Evolutionary conservation across 2,888 invertebrate genomes (phyloP).

Genomic region (Nephrotoma flavescens): DNA sequence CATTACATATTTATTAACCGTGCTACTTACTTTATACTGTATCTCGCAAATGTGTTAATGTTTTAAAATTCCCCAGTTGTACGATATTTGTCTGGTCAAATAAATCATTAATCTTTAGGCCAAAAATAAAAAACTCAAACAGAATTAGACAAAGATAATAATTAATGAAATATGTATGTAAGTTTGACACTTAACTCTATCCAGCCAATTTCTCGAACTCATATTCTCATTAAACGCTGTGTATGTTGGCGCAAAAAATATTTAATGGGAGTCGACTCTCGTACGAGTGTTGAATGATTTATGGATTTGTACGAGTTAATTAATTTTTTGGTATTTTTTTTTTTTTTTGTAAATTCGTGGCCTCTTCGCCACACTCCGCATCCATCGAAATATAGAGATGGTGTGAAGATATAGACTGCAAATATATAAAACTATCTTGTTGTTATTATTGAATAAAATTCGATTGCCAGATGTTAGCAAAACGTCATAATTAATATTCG

Average conservation of each 20-base stretch:
- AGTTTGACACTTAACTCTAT: not conserved
- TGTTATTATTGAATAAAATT: not conserved
- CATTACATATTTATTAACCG: not conserved
- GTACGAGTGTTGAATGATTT: not conserved
- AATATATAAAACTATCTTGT: not conserved
- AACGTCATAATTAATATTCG: not conserved
- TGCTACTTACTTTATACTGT: not conserved
- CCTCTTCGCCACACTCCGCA: not conserved
- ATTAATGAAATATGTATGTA: not conserved
- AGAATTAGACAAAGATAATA: not conserved
- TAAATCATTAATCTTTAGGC: not conserved
- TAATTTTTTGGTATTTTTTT: not conserved
- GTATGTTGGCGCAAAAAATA: not conserved
- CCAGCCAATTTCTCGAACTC: not conserved
- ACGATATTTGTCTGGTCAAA: not conserved
- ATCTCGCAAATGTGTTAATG: not conserved
- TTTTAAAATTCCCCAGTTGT: not conserved
- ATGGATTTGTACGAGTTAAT: not conserved
- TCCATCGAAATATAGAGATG: not conserved
- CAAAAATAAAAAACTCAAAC: not conserved
- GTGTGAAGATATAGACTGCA: not conserved
- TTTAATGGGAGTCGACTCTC: not conserved
- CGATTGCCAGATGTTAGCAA: not conserved
- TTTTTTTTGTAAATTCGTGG: not conserved
- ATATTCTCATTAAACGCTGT: not conserved